These are phyloP conservation scores for Gyrodactylus salaris DNA, from an alignment of 1,140 invertebrate species.

Conservation along the genomic window DNA sequence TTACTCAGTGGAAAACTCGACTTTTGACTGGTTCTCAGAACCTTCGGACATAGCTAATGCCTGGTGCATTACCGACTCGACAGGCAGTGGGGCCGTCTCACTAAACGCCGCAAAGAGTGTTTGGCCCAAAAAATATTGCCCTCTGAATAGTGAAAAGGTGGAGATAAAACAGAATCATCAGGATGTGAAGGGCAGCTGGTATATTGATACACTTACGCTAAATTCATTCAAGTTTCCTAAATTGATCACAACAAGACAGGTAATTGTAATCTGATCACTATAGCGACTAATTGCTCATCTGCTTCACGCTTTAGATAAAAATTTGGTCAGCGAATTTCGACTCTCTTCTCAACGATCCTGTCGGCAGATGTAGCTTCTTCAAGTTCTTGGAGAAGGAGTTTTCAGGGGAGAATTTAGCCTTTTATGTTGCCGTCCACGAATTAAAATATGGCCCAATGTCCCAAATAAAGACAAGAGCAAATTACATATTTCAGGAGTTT, in stretches of 20 bases:
- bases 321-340: slow-evolving; percentile 67
- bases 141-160: neutral
- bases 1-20: neutral
- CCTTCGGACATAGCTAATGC: neutral
- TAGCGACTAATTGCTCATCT: neutral
- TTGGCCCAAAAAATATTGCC: neutral
- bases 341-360: slow-evolving; percentile 52
- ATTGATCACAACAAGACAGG: neutral
- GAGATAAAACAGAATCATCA: neutral
- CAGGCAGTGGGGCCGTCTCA: neutral
- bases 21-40: slow-evolving; percentile 1
- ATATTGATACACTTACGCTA: neutral
- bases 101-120: neutral
- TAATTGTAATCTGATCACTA: neutral
- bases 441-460: neutral
- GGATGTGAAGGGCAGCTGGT: neutral
- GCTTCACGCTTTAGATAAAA: slow-evolving; percentile 29
- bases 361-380: slow-evolving; percentile 58
- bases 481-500: slow-evolving; percentile 39
- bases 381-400: slow-evolving; percentile 76
- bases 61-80: slow-evolving; percentile 1
- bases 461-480: neutral
- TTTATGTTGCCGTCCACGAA: neutral
- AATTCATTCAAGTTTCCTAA: neutral
- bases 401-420: slow-evolving; percentile 51